Conservation (phyloP, 2,888 invertebrate species). For the Synergus itoensis region DNA sequence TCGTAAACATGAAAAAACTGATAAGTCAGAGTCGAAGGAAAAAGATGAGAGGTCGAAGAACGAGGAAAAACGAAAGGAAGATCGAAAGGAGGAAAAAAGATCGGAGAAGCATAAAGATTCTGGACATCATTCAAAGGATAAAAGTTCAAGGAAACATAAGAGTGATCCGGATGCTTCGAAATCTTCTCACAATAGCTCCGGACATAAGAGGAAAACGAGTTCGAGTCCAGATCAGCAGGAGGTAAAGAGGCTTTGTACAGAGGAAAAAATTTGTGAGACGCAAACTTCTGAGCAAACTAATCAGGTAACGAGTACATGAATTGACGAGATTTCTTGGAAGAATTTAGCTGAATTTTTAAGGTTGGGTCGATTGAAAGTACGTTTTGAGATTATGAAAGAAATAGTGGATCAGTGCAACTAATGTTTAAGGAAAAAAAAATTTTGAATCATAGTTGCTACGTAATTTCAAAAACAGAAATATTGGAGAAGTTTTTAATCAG, state of each 20-base stretch:
- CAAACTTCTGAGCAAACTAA: conserved; percentile 41
- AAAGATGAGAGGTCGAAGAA: conserved; percentile 3
- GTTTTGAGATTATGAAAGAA: conserved; percentile 18
- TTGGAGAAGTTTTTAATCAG: neutral
- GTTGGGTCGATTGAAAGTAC: conserved; percentile 19
- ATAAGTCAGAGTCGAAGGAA: conserved; percentile 41
- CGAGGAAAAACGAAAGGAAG: conserved; percentile 44
- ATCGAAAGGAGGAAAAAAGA: conserved; percentile 45
- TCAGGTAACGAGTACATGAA: conserved; percentile 48
- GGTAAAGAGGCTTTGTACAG: conserved; percentile 64
- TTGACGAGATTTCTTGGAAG: conserved; percentile 43
- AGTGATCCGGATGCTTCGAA: conserved; percentile 39
- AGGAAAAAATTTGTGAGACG: conserved; percentile 49
- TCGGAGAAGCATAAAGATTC: conserved; percentile 49
- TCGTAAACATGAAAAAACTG: conserved; percentile 41
- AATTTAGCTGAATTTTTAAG: conserved; percentile 10
- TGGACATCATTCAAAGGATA: conserved; percentile 50
- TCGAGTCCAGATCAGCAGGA: conserved; percentile 64
- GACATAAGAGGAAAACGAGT: conserved; percentile 65
- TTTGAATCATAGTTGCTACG: neutral
- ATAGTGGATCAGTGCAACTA: conserved; percentile 33
- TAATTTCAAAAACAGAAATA: neutral
- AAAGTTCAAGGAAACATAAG: conserved; percentile 44
- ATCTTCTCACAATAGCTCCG: conserved; percentile 46
- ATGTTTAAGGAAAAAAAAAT: conserved; percentile 10